Percentiles rank a stretch among this genome's conserved stretches.
phyloP scores from a whole-genome alignment of 2,113 vertebrate species.

The Synodontis membranacea region DNA sequence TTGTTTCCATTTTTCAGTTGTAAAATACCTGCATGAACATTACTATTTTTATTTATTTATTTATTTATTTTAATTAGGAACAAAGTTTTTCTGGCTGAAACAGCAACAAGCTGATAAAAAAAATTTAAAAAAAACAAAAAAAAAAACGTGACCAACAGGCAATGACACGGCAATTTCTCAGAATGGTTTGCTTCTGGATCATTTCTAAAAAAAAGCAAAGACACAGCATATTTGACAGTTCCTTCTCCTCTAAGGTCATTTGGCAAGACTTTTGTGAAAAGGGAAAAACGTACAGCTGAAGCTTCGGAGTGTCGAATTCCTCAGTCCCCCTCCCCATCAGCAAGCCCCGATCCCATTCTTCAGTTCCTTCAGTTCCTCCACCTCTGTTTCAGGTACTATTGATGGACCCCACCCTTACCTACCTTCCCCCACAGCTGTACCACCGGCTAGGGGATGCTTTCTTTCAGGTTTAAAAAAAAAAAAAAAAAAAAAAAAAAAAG shows the following conservation, averaged over 20 bases:
- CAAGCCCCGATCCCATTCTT: slow-evolving; percentile 2
- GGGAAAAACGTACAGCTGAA: slow-evolving; percentile 9
- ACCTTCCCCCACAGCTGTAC: slow-evolving; percentile 24
- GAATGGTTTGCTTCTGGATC: slow-evolving; percentile 12
- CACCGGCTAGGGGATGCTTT: slow-evolving; percentile 74
- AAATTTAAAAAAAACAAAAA: not conserved
- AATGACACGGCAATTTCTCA: slow-evolving; percentile 7
- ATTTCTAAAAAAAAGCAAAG: slow-evolving; percentile 9
- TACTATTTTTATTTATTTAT: too few relatives aligned
- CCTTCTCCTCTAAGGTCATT: not conserved
- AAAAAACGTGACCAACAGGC: slow-evolving; percentile 1
- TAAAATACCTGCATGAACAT: not conserved
- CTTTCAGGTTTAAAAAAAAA: too few relatives aligned
- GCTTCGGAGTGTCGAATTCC: slow-evolving; percentile 27
- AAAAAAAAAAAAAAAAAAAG: too few relatives aligned
- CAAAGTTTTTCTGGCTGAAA: not conserved
- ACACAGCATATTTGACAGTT: slow-evolving; percentile 19
- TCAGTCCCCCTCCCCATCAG: slow-evolving; percentile 28
- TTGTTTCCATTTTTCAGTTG: not conserved
- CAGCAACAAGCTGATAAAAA: not conserved
- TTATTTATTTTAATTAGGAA: not conserved
- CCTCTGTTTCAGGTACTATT: slow-evolving; percentile 36
- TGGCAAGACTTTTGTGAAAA: slow-evolving; percentile 2
- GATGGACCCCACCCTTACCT: slow-evolving; percentile 34
- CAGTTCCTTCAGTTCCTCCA: slow-evolving; percentile 12